These are phyloP conservation scores for Morinoia aosen DNA, from an alignment of 2,888 invertebrate species.

Conservation along the genomic window DNA sequence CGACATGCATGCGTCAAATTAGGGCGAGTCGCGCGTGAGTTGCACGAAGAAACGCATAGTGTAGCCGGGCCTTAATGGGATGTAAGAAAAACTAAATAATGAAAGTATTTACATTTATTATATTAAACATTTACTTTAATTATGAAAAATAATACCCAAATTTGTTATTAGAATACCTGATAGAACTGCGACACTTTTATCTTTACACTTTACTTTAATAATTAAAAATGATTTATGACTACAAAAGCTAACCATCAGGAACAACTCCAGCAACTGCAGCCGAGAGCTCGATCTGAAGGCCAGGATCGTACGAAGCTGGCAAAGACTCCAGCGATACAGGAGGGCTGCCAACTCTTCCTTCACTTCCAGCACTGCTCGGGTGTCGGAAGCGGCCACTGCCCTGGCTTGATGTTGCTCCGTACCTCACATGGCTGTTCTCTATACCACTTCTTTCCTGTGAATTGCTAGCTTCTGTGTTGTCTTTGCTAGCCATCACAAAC, in stretches of 20 bases:
- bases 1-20: no score
- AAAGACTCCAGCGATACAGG: neutral
- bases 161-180: no score
- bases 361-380: neutral
- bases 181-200: no score
- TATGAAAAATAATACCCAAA: no score
- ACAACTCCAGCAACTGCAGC: conserved; percentile 68
- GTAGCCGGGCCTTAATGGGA: no score
- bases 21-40: no score
- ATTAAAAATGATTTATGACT: no score
- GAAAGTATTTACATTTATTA: no score
- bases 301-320: conserved; percentile 62
- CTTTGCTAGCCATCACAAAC: conserved; percentile 33
- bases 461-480: neutral
- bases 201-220: no score
- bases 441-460: neutral
- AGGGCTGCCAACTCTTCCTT: neutral
- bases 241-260: conserved; percentile 63
- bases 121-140: no score
- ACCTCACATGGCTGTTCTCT: neutral
- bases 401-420: neutral
- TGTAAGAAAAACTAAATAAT: no score
- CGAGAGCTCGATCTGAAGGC: conserved; percentile 67
- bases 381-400: neutral
- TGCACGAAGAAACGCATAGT: no score